Base-by-base conservation (phyloP, 2,888 invertebrate genomes). In the Andricus curvator region DNA sequence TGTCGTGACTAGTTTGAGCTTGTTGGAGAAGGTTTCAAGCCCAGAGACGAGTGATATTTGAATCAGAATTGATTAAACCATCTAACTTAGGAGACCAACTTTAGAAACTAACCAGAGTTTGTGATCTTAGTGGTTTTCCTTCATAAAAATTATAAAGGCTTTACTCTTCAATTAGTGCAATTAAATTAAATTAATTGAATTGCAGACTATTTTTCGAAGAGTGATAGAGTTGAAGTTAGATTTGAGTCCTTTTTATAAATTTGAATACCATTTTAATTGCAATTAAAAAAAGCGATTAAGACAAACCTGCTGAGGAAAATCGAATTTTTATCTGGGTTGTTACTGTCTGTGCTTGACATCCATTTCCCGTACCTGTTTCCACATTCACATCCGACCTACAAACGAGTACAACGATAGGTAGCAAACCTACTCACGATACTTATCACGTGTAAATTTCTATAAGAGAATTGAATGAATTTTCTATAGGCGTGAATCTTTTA, bases 401-500 rank as follows among this genome's bases (percentile, higher is more conserved):
- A 67, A 67, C 37, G 2, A 64, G 17, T 64, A n/a, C n/a, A 65
- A 65, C 37, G 22, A 67, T 62, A 62, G 25, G 41, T n/a, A 67
- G 41, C 66, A 37, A 67, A 22, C 3, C 66, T 67, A 41, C 66
- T 37, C 66, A 67, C 22, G 67, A 67, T 67, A 67, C 41, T 44
- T 67, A 67, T 67, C 41, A 67, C 41, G 37, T 41, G 67, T 67
- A 67, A 66, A 66, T 66, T 66, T n/a, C n/a, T 67, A 5, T 67
- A 67, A 67, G 67, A 41, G 41, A 67, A 44, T 67, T 67, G 41
- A 67, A 67, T 67, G 9, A 15, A 67, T 41, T 67, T 37, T n/a
- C n/a, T 13, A 65, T 65, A 9, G 22, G 56, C 22, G 56, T 22
- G 22, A 60, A 60, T 60, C 56, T 60, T 11, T 22, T 60, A 60